phyloP scores from a whole-genome alignment of 2,113 vertebrate species.

The Opisthocomus hoazin region DNA sequence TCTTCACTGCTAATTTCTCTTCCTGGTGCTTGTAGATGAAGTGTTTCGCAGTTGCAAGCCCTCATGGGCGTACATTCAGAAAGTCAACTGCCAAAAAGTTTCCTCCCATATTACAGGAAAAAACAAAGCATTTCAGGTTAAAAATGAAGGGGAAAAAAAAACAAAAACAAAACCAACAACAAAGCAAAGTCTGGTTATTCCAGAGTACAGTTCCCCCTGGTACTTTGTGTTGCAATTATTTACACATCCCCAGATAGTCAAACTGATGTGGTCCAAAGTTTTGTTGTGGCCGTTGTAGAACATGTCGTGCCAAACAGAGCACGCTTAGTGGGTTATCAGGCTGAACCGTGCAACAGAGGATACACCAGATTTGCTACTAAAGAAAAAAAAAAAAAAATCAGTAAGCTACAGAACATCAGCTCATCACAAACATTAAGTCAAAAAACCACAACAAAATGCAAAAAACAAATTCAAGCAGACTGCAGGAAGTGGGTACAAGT shows the following conservation, averaged over 20 bases:
- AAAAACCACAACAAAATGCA: background rate
- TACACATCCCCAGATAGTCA: conserved; percentile 40
- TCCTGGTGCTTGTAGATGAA: background rate
- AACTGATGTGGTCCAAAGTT: conserved; percentile 48
- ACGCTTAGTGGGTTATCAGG: background rate
- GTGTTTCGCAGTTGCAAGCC: background rate
- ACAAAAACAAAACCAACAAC: background rate
- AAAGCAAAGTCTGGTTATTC: conserved; percentile 11
- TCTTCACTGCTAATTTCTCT: background rate
- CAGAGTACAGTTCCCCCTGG: conserved; percentile 25
- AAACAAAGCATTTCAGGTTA: background rate
- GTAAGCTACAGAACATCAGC: background rate
- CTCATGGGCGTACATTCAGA: background rate
- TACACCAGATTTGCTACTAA: background rate
- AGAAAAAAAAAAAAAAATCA: background rate
- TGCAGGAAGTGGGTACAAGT: background rate
- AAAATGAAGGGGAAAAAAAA: background rate
- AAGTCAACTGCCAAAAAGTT: background rate
- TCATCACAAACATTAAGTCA: background rate
- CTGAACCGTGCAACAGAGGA: background rate
- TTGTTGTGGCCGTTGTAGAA: conserved; percentile 4
- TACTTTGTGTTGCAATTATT: conserved; percentile 57
- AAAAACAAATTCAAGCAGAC: background rate
- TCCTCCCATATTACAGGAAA: background rate
- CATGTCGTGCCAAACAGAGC: background rate